Evolutionary conservation across 2,888 invertebrate species (phyloP).

Genomic region (Acrobeloides nanus): DNA sequence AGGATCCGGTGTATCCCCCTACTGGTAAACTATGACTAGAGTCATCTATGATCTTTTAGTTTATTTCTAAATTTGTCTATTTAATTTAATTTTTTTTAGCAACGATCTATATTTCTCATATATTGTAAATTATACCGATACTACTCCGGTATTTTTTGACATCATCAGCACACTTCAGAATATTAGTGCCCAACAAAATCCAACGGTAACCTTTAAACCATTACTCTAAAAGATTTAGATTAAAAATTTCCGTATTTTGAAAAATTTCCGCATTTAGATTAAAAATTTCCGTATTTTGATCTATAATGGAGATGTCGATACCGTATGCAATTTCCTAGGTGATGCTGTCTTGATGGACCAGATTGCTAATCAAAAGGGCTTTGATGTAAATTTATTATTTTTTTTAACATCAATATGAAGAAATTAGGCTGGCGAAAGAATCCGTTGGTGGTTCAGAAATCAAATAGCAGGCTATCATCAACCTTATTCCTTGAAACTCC

Average conservation of each 20-base stretch:
- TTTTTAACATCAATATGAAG: too few relatives aligned
- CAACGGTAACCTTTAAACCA: too few relatives aligned
- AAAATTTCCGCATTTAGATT: too few relatives aligned
- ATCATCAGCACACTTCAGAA: constrained; percentile 14
- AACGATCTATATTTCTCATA: constrained; percentile 27
- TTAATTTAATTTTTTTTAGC: too few relatives aligned
- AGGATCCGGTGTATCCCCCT: too few relatives aligned
- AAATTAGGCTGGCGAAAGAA: too few relatives aligned
- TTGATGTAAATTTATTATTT: too few relatives aligned
- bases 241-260: too few relatives aligned
- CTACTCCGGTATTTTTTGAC: constrained; percentile 26
- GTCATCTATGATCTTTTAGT: too few relatives aligned
- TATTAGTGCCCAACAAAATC: constrained; percentile 3
- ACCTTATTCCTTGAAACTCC: constrained; percentile 23
- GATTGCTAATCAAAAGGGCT: constrained; percentile 21
- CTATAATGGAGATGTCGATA: constrained; percentile 43
- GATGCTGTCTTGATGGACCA: constrained; percentile 41
- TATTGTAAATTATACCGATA: constrained; percentile 23
- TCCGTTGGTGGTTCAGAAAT: constrained; percentile 18
- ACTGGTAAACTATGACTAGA: too few relatives aligned
- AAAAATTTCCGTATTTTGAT: constrained; percentile 39
- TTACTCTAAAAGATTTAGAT: constrained; percentile 1
- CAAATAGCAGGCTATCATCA: constrained; percentile 40
- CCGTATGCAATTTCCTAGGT: constrained; percentile 46
- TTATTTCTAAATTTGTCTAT: too few relatives aligned